These are phyloP conservation scores for Conus canariensis DNA, from an alignment of 2,888 invertebrate genomes.

Conservation along the genomic window DNA sequence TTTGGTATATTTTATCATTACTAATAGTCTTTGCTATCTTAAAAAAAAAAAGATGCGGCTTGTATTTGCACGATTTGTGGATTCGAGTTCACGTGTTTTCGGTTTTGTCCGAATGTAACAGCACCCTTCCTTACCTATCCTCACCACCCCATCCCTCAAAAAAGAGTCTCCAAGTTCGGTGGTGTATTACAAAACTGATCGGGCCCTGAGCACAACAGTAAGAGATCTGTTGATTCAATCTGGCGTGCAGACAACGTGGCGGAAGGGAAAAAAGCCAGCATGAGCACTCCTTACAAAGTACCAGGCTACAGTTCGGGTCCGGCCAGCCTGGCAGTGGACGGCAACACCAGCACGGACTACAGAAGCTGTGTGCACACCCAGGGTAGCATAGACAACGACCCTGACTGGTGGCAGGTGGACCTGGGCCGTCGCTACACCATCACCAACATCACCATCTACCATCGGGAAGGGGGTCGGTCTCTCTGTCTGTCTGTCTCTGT, in stretches of 20 bases:
- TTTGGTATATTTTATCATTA: no score
- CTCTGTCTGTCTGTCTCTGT: no score
- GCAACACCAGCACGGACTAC: constrained; percentile 15
- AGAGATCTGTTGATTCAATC: background rate
- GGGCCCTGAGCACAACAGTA: no score
- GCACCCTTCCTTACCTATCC: no score
- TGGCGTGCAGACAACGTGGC: constrained; percentile 23
- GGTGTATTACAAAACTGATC: no score
- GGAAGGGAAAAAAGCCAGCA: background rate
- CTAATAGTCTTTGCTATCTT: no score
- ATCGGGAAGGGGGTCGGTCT: background rate
- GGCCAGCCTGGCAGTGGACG: constrained; percentile 4
- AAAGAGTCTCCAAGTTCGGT: background rate
- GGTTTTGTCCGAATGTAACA: no score
- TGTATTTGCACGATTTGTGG: no score
- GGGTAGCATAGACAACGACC: background rate
- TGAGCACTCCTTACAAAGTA: background rate
- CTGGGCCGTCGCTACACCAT: constrained; percentile 12
- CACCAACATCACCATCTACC: constrained; percentile 24
- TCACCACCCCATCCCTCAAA: background rate
- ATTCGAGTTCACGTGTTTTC: no score
- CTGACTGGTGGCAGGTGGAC: constrained; percentile 25
- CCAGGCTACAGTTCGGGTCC: background rate
- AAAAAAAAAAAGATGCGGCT: no score
- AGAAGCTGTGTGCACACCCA: background rate